A percentile compares a stretch with the other conserved stretches of the same genome.
Evolutionary conservation across 1,140 invertebrate species (phyloP).

Genomic region (Aphaenogaster rudis): DNA sequence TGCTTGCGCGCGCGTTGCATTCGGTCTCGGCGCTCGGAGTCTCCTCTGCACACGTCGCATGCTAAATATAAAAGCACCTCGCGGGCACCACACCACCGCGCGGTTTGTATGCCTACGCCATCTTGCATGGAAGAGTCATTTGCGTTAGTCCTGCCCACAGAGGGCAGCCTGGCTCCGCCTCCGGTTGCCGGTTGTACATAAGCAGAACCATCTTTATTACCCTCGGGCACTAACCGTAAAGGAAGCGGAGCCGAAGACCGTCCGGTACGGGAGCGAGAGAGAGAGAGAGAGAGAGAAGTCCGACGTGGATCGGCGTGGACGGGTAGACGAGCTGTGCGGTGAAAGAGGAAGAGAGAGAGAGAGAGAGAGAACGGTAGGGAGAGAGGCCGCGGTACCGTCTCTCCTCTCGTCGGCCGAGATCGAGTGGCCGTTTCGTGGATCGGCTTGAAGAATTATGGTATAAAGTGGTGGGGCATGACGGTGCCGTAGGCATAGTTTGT

Average conservation of each 20-base stretch:
- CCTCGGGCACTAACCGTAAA: conserved; percentile 85
- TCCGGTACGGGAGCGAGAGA: conserved; percentile 46
- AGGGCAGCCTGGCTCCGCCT: conserved; percentile 87
- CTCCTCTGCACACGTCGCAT: conserved; percentile 76
- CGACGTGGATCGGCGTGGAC: conserved; percentile 65
- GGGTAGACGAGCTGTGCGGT: conserved; percentile 33
- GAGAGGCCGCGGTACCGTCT: conserved; percentile 74
- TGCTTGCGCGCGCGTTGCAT: conserved; percentile 67
- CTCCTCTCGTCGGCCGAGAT: conserved; percentile 67
- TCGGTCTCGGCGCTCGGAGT: conserved; percentile 49
- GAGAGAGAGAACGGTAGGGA: conserved; percentile 67
- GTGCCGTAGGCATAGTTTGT: conserved; percentile 87
- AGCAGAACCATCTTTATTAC: conserved; percentile 88
- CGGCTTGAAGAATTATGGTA: conserved; percentile 84
- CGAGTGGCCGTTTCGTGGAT: conserved; percentile 78
- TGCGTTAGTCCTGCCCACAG: conserved; percentile 87
- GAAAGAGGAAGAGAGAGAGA: conserved; percentile 60
- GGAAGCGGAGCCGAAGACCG: conserved; percentile 75
- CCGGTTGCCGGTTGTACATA: conserved; percentile 84
- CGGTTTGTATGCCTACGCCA: conserved; percentile 83
- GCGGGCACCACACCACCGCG: conserved; percentile 74
- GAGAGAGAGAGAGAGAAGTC: conserved; percentile 60
- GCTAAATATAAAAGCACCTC: conserved; percentile 84
- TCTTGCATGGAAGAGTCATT: conserved; percentile 87
- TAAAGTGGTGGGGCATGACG: conserved; percentile 86